phyloP scores from a whole-genome alignment of 2,888 invertebrate species.

The Epinotia demarniana region DNA sequence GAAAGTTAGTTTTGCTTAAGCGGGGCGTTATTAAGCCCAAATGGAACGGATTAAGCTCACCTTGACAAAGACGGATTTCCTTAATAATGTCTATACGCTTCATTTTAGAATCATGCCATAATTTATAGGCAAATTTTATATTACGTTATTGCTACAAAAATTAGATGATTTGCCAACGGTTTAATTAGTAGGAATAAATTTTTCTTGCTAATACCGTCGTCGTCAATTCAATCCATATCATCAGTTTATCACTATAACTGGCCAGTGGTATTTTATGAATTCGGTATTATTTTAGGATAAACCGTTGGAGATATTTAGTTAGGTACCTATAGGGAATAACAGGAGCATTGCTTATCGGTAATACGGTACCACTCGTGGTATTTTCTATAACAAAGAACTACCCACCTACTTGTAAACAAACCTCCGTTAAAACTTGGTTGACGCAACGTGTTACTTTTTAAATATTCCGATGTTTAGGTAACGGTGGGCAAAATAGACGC shows the following conservation, averaged over 20 bases:
- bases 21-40: conserved; percentile 32
- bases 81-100: conserved; percentile 23
- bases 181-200: not conserved
- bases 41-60: conserved; percentile 35
- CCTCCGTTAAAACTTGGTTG: not conserved
- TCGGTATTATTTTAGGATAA: not conserved
- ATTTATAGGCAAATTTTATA: not conserved
- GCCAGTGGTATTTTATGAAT: too few species aligned
- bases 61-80: conserved; percentile 35
- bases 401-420: not conserved
- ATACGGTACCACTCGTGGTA: not conserved
- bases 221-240: not conserved
- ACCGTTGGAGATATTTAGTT: not conserved
- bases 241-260: not conserved
- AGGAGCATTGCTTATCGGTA: not conserved
- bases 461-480: not conserved
- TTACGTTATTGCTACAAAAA: not conserved
- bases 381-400: not conserved
- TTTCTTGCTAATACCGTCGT: not conserved
- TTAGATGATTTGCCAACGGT: not conserved
- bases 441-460: not conserved
- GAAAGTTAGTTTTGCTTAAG: conserved; percentile 35
- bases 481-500: conserved; percentile 20
- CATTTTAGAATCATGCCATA: conserved; percentile 15
- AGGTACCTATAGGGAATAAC: not conserved